Evolutionary conservation across 1,140 invertebrate genomes (phyloP), one percentile per base, ranked within the genome.

Genomic region (Phthorimaea operculella): DNA sequence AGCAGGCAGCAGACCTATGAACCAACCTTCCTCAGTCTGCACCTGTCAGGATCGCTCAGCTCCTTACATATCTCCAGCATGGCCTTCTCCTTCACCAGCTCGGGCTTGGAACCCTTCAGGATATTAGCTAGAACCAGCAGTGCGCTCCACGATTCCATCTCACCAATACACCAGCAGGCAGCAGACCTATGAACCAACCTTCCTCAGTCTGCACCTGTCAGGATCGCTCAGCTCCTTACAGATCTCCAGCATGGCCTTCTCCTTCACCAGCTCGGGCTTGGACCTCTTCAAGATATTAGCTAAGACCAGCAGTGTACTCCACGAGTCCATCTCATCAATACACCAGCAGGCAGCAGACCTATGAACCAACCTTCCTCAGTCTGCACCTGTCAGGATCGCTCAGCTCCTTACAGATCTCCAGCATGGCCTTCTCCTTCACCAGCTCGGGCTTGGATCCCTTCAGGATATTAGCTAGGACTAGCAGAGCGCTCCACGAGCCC

Each of bases 261-360:
- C 76, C 58, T 74, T 73, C 0, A 91, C 66, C 16, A 87, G 82
- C 12, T 89, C 88, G 9, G 72, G 55, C 4, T 63, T 68, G 0
- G 83, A 81, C 0, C 84, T 83, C 49, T 75, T 84, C 2, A 87
- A 53, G 15, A 87, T 74, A 51, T 83, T 79, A n/a, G 79, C 64
- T 0, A 87, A 59, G 0, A 87, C 75, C 2, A 77, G 54, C 1
- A 86, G 66, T 4, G 85, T 87, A 2, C 80, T 67, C 74, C 84
- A 86, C 4, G 87, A 86, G 52, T 89, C 86, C 15, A 91, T 68
- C 11, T 87, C 87, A n/a, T n/a, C n/a, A n/a, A n/a, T n/a, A n/a
- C n/a, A n/a, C n/a, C n/a, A n/a, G n/a, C n/a, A n/a, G n/a, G n/a
- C n/a, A n/a, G n/a, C n/a, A n/a, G n/a, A n/a, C n/a, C n/a, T n/a